Percentiles rank a stretch among this genome's conserved stretches.
Evolutionary conservation across 2,797 vertebrate species (phyloP).

Genomic region (Cetoscarus ocellatus): DNA sequence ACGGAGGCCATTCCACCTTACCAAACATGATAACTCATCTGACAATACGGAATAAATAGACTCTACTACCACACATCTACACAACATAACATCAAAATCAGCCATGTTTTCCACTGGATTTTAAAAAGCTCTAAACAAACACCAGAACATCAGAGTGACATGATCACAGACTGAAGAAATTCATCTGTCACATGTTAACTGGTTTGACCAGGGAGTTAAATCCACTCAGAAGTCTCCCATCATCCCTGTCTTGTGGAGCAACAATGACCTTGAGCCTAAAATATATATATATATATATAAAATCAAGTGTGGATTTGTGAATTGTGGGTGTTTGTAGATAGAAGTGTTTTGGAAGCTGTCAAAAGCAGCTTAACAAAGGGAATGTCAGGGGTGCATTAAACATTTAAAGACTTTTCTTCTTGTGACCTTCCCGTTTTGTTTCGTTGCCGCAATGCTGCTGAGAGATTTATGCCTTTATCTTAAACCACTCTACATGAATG

Average conservation of each 20-base stretch:
- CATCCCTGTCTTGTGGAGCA: slow-evolving; percentile 9
- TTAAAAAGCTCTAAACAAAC: slow-evolving; percentile 15
- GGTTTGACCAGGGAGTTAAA: slow-evolving; percentile 31
- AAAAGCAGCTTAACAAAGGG: slow-evolving; percentile 52
- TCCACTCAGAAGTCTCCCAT: slow-evolving; percentile 10
- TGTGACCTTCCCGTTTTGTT: slow-evolving; percentile 63
- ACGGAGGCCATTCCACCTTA: no score
- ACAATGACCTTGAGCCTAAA: slow-evolving; percentile 40
- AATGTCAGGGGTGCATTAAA: slow-evolving; percentile 53
- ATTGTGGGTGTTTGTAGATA: slow-evolving; percentile 21
- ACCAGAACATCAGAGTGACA: slow-evolving; percentile 30
- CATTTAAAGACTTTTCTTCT: slow-evolving; percentile 58
- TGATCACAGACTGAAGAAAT: slow-evolving; percentile 34
- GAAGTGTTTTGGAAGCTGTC: slow-evolving; percentile 34
- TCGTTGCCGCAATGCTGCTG: slow-evolving; percentile 39
- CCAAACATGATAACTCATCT: no score
- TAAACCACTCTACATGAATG: slow-evolving; percentile 57
- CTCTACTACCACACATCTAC: background rate
- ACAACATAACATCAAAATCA: background rate
- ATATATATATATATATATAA: slow-evolving; percentile 3
- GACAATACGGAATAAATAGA: no score
- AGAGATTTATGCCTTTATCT: slow-evolving; percentile 65
- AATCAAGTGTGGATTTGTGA: slow-evolving; percentile 28
- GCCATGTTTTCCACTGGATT: background rate
- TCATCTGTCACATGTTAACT: slow-evolving; percentile 24